phyloP scores from a whole-genome alignment of 53 echinoderm and acorn worm species.

The Astropecten irregularis region DNA sequence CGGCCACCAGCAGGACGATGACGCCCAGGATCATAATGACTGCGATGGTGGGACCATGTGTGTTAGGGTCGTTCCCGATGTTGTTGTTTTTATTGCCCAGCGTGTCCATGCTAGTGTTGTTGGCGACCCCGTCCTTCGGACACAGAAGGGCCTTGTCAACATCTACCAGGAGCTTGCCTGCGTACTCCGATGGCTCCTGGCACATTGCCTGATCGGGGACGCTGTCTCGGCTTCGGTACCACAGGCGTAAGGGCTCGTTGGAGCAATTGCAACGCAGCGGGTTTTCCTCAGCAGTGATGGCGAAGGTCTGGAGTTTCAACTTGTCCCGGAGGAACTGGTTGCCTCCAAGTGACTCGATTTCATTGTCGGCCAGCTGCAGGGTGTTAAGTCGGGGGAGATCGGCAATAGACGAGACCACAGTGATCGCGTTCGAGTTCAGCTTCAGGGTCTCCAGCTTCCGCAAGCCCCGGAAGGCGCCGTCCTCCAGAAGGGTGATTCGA shows the following conservation, averaged over 20 bases:
- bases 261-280: conserved; percentile 20
- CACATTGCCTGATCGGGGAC: neutral
- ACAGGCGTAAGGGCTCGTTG: neutral
- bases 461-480: neutral
- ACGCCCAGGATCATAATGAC: neutral
- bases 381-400: neutral
- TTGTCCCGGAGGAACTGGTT: neutral
- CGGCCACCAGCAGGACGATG: neutral
- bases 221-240: neutral
- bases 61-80: neutral
- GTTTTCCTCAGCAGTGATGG: neutral
- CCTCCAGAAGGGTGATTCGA: neutral
- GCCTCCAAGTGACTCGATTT: neutral
- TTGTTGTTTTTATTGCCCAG: neutral
- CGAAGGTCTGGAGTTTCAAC: neutral
- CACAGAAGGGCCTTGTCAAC: neutral
- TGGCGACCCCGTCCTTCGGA: neutral
- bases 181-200: neutral
- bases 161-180: neutral
- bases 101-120: neutral
- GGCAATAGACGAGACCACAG: neutral
- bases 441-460: neutral
- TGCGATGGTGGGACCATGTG: neutral
- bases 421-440: neutral
- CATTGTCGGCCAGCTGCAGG: neutral